Evolutionary conservation across 2,888 invertebrate species (phyloP), one percentile per base, ranked within the genome.

Genomic region (Lysandra coridon): DNA sequence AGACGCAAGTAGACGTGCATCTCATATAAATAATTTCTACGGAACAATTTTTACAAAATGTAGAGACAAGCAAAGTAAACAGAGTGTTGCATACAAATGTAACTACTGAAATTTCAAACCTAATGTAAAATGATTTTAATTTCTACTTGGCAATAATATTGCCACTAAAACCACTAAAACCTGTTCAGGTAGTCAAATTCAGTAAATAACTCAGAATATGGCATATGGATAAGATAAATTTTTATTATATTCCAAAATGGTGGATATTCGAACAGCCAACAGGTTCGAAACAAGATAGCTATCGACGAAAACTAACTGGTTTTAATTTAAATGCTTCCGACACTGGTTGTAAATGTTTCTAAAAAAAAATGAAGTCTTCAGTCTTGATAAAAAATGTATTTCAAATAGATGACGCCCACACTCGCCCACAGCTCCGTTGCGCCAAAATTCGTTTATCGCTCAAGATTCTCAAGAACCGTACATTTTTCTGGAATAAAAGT

Each of bases 211-310:
- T 64, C 12, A 33, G 69, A 69, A 69, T 33, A 33, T 33, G 69
- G 69, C 69, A 37, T 12, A 23, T 23, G 23, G 14, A 69, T 69
- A 64, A 64, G 64, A 64, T 64, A 4, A 30, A 30, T 69, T 69
- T 69, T 69, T 33, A 69, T 69, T 69, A 33, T 69, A 69, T 69
- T 69, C 69, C 12, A 69, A 69, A 69, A 69, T 69, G 33, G 33
- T 64, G 23, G 30, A 64, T 64, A 69, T 33, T 69, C 33, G 69
- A 33, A 69, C 69, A 33, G 64, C 30, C 10, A 23, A 30, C 64
- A 30, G 69, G 69, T 69, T 69, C 30, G 12, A 23, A 69, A 69
- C 69, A 6, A 69, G 69, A 69, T 69, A 69, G 17, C 5, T 33
- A 5, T 69, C 17, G 69, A 37, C 64, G 33, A 69, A 33, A 69